These are phyloP conservation scores for Podarcis muralis DNA, from an alignment of 2,113 vertebrate genomes.

Conservation along the genomic window DNA sequence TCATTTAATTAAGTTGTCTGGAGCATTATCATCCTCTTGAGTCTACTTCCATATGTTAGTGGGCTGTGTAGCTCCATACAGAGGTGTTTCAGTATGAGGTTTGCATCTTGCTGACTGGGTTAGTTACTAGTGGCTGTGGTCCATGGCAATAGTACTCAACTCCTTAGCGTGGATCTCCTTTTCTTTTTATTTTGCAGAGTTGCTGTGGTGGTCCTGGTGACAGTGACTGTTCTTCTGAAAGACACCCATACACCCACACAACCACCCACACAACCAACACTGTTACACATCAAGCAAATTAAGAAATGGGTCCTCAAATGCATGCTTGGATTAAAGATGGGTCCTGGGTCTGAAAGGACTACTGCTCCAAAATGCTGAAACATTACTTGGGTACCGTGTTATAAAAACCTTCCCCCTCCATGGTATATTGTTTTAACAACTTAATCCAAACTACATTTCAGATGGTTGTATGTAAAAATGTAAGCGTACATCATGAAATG, in stretches of 20 bases:
- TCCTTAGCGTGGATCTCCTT: background rate
- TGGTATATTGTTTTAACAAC: background rate
- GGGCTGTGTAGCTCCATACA: background rate
- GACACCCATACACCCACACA: no score
- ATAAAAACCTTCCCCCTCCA: background rate
- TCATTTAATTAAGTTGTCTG: background rate
- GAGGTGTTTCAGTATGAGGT: background rate
- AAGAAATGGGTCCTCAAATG: no score
- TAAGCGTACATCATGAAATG: background rate
- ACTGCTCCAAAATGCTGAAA: background rate
- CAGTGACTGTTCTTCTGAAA: background rate
- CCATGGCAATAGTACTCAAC: background rate
- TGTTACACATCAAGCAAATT: background rate
- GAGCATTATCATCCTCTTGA: background rate
- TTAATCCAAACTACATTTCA: background rate
- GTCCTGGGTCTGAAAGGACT: no score
- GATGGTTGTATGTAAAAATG: background rate
- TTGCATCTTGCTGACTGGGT: background rate
- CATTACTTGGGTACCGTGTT: background rate
- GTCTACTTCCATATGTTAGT: background rate
- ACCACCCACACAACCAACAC: no score
- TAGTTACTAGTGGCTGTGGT: background rate
- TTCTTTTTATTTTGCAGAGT: background rate
- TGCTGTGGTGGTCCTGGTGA: background rate
- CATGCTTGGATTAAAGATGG: background rate